These are phyloP conservation scores for Halictus rubicundus DNA, from an alignment of 1,140 invertebrate genomes.

Conservation along the genomic window DNA sequence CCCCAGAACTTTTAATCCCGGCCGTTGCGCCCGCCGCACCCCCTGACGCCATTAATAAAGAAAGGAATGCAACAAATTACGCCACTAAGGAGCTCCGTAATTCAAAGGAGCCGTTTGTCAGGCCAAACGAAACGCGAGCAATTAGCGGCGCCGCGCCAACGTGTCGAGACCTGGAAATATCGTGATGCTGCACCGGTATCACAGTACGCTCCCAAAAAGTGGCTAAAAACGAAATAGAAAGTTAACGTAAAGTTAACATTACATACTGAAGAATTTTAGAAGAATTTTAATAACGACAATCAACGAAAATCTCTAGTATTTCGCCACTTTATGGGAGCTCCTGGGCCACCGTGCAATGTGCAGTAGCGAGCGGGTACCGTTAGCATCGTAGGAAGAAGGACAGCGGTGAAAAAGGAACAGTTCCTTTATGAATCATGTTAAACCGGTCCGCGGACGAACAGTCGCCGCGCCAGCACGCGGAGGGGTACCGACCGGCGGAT, in stretches of 20 bases:
- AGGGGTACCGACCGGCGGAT: not conserved
- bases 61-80: slow-evolving; percentile 10
- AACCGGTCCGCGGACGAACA: slow-evolving; percentile 22
- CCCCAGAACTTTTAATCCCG: not conserved
- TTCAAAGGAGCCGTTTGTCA: not conserved
- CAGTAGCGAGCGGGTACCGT: not conserved
- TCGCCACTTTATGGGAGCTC: not conserved
- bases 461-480: not conserved
- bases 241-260: too few relatives aligned
- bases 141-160: not conserved
- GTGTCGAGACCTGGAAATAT: too few relatives aligned
- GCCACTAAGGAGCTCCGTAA: not conserved
- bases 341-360: not conserved
- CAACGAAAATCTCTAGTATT: too few relatives aligned
- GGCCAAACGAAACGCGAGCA: not conserved
- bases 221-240: too few relatives aligned
- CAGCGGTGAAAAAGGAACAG: not conserved
- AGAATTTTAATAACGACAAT: too few relatives aligned
- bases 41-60: slow-evolving; percentile 5
- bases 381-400: slow-evolving; percentile 27
- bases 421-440: slow-evolving; percentile 34
- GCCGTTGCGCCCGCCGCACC: not conserved
- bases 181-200: too few relatives aligned
- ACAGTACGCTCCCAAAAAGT: too few relatives aligned
- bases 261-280: too few relatives aligned